These are phyloP conservation scores for Arrhamphus sclerolepis DNA, from an alignment of 2,797 vertebrate species.

Conservation along the genomic window DNA sequence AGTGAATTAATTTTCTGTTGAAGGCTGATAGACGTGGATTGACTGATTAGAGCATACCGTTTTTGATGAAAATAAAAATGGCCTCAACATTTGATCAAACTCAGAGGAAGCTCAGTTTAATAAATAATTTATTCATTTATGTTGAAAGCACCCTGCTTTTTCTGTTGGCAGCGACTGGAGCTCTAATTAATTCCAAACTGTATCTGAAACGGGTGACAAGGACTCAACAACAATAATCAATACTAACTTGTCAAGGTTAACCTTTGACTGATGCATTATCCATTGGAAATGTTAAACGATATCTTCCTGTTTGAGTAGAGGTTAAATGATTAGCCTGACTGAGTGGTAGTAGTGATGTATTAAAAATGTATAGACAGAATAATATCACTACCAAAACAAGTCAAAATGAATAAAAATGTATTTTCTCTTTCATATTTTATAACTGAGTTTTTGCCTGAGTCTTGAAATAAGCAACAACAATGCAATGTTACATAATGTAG, in stretches of 20 bases:
- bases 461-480: conserved; percentile 3
- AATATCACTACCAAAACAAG: conserved; percentile 8
- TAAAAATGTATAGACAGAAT: conserved; percentile 7
- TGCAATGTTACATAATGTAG: neutral
- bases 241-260: conserved; percentile 10
- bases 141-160: neutral
- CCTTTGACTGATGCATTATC: conserved; percentile 22
- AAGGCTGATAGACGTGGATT: neutral
- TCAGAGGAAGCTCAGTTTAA: neutral
- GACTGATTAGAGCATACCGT: neutral
- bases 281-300: conserved; percentile 3
- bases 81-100: neutral
- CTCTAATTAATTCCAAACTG: conserved; percentile 16
- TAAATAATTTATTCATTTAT: neutral
- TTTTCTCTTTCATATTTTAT: neutral
- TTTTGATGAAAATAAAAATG: neutral
- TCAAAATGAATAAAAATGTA: neutral
- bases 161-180: neutral
- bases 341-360: conserved; percentile 11
- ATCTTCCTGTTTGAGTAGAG: conserved; percentile 6
- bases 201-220: conserved; percentile 11
- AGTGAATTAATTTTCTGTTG: too few species aligned
- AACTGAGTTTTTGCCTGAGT: neutral
- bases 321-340: conserved; percentile 10
- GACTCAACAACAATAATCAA: conserved; percentile 24